Percentiles rank a stretch among this genome's conserved stretches.
Conservation (phyloP, 1,140 invertebrate genomes). For the Littorina saxatilis region DNA sequence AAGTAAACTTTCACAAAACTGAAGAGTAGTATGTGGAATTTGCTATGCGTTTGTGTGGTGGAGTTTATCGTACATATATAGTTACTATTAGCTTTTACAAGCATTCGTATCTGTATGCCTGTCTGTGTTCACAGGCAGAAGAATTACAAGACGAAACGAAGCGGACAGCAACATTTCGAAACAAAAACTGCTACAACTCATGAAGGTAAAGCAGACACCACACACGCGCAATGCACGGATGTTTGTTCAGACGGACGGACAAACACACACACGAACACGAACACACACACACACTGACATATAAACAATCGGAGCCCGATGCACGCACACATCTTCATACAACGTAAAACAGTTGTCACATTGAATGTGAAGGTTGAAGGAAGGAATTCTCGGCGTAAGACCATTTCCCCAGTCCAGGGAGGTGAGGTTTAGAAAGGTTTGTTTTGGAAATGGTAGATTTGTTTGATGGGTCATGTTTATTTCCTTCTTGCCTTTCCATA, state of each 20-base stretch:
- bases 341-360: background rate
- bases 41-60: too few relatives aligned
- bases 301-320: background rate
- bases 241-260: background rate
- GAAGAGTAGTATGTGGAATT: too few relatives aligned
- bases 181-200: background rate
- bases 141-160: background rate
- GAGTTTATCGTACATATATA: too few relatives aligned
- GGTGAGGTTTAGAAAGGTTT: too few relatives aligned
- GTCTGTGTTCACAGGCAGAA: slow-evolving; percentile 11
- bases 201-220: background rate
- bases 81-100: too few relatives aligned
- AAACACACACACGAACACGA: background rate
- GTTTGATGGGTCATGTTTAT: too few relatives aligned
- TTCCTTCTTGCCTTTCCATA: background rate
- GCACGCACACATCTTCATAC: background rate
- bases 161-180: background rate
- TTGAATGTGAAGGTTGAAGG: background rate
- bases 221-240: background rate
- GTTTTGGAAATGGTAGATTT: too few relatives aligned
- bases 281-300: background rate
- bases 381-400: too few relatives aligned
- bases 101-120: background rate
- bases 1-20: too few relatives aligned
- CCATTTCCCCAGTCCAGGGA: too few relatives aligned